A percentile compares a stretch with the other conserved stretches of the same genome.
Conservation (phyloP, 2,113 vertebrate genomes). For the Gymnorhina tibicen region DNA sequence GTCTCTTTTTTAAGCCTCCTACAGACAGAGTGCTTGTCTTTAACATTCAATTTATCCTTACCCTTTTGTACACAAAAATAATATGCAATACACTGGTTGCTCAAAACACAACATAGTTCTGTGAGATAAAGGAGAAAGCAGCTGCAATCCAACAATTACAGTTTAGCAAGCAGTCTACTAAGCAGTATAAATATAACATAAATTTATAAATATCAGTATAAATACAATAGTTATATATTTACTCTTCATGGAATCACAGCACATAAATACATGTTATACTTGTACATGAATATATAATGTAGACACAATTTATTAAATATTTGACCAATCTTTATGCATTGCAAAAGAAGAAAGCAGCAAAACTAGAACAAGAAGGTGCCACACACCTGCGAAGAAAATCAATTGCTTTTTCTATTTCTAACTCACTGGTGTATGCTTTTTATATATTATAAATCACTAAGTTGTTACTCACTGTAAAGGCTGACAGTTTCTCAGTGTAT, state of each 20-base stretch:
- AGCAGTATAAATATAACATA: background rate
- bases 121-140: background rate
- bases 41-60: background rate
- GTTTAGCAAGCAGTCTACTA: background rate
- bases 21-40: background rate
- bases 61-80: background rate
- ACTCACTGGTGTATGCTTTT: background rate
- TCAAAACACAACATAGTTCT: background rate
- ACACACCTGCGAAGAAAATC: background rate
- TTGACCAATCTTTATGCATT: background rate
- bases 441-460: background rate
- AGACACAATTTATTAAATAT: background rate
- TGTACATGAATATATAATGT: background rate
- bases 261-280: background rate
- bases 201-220: background rate
- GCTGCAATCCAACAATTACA: background rate
- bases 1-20: background rate
- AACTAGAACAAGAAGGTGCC: background rate
- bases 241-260: background rate
- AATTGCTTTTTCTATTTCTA: background rate
- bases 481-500: background rate
- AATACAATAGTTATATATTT: background rate
- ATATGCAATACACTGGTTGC: background rate
- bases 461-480: background rate
- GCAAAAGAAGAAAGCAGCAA: background rate